Conservation (phyloP, 2,113 vertebrate genomes). For the Sturnus vulgaris region DNA sequence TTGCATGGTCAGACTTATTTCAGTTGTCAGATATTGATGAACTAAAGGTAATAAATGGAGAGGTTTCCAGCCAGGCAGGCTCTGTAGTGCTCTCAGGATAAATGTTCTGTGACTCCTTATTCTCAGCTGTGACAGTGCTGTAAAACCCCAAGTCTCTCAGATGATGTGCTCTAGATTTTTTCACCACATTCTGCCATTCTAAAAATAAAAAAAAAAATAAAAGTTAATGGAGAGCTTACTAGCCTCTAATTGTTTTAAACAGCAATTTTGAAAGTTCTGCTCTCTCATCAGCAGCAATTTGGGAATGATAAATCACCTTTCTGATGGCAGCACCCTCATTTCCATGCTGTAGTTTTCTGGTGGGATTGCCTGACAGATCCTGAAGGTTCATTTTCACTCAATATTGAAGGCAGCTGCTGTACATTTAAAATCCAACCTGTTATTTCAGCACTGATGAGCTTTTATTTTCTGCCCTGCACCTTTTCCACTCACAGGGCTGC, state of each 20-base stretch:
- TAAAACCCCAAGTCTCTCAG: neutral
- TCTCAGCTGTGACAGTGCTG: neutral
- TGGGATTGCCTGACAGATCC: neutral
- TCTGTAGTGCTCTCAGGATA: neutral
- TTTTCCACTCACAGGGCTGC: neutral
- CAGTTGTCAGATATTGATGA: neutral
- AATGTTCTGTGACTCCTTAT: neutral
- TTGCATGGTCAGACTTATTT: neutral
- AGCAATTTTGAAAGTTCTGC: neutral
- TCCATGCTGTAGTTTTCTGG: neutral
- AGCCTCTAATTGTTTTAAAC: neutral
- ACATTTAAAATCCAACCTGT: neutral
- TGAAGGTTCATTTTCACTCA: neutral
- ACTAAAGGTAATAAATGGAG: rapidly evolving
- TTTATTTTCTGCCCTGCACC: neutral
- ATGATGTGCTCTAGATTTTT: neutral
- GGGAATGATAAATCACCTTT: neutral
- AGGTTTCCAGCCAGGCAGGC: neutral
- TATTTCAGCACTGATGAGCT: neutral
- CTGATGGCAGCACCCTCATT: neutral
- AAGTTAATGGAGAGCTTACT: neutral
- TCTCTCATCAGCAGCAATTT: neutral
- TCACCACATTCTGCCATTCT: neutral
- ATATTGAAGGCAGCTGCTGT: neutral
- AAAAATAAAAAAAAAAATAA: neutral